Evolutionary conservation across 35 echinoderm and acorn worm genomes (phyloP).

Genomic region (Diadema setosum): DNA sequence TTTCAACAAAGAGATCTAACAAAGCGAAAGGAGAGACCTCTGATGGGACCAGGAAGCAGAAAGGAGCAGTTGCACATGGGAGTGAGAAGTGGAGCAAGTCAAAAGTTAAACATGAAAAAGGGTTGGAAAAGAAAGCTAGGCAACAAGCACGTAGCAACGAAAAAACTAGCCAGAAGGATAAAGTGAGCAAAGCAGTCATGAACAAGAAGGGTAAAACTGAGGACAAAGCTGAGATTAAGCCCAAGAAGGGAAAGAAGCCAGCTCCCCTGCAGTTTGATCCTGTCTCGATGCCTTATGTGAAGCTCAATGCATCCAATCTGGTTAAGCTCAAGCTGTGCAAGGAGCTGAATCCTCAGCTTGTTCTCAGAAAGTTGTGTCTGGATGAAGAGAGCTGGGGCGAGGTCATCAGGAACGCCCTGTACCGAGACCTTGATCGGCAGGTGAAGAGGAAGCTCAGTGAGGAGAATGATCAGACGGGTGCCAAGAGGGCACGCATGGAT

Average conservation of each 20-base stretch:
- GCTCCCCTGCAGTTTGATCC: neutral
- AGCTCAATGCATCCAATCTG: neutral
- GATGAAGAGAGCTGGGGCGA: conserved; percentile 5
- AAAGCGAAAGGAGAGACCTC: neutral
- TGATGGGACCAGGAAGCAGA: neutral
- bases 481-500: neutral
- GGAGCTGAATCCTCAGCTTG: neutral
- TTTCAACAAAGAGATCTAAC: too few species aligned
- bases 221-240: neutral
- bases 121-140: neutral
- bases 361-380: neutral
- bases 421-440: neutral
- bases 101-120: neutral
- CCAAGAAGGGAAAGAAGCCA: neutral
- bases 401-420: neutral
- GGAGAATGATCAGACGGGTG: neutral
- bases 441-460: neutral
- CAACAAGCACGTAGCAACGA: neutral
- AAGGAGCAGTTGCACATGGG: neutral
- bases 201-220: neutral
- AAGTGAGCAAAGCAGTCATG: neutral
- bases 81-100: neutral
- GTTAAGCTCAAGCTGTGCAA: neutral
- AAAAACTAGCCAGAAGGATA: neutral
- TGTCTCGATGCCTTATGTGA: neutral